Percentiles rank a stretch among this genome's conserved stretches.
phyloP scores from a whole-genome alignment of 2,113 vertebrate genomes.

The Actenoides hombroni region DNA sequence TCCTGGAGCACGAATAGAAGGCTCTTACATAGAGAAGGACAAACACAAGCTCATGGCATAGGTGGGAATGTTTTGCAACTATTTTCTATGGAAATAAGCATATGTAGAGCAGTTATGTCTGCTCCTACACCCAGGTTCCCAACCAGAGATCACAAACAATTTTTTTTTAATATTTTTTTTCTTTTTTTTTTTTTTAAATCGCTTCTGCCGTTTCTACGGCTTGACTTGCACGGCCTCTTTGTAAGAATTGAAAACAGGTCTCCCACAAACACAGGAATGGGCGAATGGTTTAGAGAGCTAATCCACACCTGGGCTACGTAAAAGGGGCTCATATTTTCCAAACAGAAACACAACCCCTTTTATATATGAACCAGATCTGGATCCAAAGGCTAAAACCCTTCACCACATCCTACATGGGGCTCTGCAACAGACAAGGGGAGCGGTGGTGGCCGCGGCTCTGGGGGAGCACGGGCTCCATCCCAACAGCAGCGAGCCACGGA shows the following conservation, averaged over 20 bases:
- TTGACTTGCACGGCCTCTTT: constrained; percentile 70
- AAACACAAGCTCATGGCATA: constrained; percentile 2
- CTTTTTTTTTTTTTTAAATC: constrained; percentile 51
- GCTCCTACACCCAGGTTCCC: constrained; percentile 64
- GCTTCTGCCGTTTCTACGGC: constrained; percentile 72
- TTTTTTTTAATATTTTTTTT: neutral
- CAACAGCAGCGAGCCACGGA: fast-evolving
- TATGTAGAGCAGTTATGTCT: constrained; percentile 35
- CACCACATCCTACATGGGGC: neutral
- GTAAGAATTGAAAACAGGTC: constrained; percentile 72
- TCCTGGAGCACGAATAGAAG: neutral
- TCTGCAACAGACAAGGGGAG: neutral
- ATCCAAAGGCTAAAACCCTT: constrained; percentile 53
- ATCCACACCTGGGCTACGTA: constrained; percentile 75
- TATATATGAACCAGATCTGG: constrained; percentile 72
- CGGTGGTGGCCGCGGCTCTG: neutral
- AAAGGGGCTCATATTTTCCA: constrained; percentile 74
- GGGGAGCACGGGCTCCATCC: neutral
- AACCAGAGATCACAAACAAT: constrained; percentile 71
- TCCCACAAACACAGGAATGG: constrained; percentile 58
- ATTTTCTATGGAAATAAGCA: constrained; percentile 48
- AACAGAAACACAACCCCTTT: constrained; percentile 71
- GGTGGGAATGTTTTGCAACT: constrained; percentile 32
- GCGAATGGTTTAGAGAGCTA: constrained; percentile 72
- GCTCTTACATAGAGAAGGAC: neutral